These are phyloP conservation scores for Pentamera pediparva DNA, from an alignment of 53 echinoderm and acorn worm genomes.

Conservation along the genomic window DNA sequence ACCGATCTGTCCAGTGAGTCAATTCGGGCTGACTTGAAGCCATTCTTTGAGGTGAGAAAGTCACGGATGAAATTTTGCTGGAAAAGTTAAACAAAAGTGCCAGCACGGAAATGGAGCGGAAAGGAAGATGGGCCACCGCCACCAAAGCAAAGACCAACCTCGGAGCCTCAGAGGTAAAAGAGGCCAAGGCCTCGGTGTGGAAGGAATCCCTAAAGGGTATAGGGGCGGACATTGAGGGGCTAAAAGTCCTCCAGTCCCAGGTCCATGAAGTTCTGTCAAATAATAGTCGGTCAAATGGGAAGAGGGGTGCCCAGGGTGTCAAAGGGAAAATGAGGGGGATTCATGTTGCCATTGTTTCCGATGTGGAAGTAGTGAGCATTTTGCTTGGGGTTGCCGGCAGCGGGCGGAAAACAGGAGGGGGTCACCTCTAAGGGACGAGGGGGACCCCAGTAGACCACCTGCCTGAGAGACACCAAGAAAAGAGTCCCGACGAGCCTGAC, in stretches of 20 bases:
- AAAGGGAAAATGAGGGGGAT: not conserved
- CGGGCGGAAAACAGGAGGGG: constrained; percentile 1
- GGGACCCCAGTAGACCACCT: not conserved
- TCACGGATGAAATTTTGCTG: constrained; percentile 27
- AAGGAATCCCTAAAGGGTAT: not conserved
- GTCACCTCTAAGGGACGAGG: constrained; percentile 24
- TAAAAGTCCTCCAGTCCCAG: not conserved
- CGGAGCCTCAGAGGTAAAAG: not conserved
- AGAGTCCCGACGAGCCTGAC: not conserved
- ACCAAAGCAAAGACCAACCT: not conserved
- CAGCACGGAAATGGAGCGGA: constrained; percentile 18
- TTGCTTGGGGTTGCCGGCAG: not conserved
- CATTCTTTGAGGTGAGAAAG: not conserved
- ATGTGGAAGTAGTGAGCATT: constrained; percentile 18
- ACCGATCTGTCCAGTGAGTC: constrained; percentile 19
- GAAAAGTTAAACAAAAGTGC: constrained; percentile 24
- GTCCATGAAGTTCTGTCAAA: not conserved
- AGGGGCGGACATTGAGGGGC: not conserved
- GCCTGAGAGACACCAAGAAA: not conserved
- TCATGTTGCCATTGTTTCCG: constrained; percentile 4
- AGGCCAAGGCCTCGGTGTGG: not conserved
- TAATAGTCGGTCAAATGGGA: not conserved
- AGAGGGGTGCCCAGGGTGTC: constrained; percentile 14
- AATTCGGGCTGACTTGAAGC: constrained; percentile 17
- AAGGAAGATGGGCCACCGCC: not conserved